Base-by-base conservation (phyloP, 2,888 invertebrate species). In the Pollenia amentaria region DNA sequence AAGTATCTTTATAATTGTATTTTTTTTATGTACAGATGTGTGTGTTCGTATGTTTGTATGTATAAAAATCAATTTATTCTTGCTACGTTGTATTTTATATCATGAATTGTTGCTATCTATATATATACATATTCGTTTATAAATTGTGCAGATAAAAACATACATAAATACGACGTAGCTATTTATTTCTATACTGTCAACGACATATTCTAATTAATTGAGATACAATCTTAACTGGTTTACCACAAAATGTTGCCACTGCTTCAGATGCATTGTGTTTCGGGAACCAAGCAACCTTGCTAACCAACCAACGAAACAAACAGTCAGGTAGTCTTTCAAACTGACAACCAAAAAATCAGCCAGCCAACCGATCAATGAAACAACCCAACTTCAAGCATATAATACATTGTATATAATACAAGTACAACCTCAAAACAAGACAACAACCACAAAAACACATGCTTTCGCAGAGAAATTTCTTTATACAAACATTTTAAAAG, bases 131-230 rank as follows among this genome's bases (percentile, higher is more conserved):
- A 29, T 29, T 29, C 29, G 29, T 29, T 29, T 29, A 29, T 29
- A 29, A 29, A 29, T 29, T 29, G 29, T 29, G 6, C 1, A 29
- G 29, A 29, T 29, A 29, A 29, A 29, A 29, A 3, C 4, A 29
- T 29, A 29, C 29, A 29, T 29, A 29, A 29, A 29, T 29, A 29
- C 29, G 29, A 29, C 29, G 29, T 29, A 29, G 29, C 18, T 48
- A 48, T 29, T 29, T 29, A 29, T 29, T 44, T 72, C 14, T 51
- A 29, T 53, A 40, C 73, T 87, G 84, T 82, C 82, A 84, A 81
- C 78, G 82, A 83, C 82, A 67, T 70, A 85, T 87, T 77, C 83
- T 85, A 85, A 83, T 83, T 87, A 87, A 87, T 83, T 87, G 72
- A 65, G 77, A 81, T 72, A 72, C 75, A 82, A 82, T 60, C 67